A percentile compares a stretch with the other conserved stretches of the same genome.
phyloP scores from a whole-genome alignment of 2,113 vertebrate genomes.

The Carassius carassius region DNA sequence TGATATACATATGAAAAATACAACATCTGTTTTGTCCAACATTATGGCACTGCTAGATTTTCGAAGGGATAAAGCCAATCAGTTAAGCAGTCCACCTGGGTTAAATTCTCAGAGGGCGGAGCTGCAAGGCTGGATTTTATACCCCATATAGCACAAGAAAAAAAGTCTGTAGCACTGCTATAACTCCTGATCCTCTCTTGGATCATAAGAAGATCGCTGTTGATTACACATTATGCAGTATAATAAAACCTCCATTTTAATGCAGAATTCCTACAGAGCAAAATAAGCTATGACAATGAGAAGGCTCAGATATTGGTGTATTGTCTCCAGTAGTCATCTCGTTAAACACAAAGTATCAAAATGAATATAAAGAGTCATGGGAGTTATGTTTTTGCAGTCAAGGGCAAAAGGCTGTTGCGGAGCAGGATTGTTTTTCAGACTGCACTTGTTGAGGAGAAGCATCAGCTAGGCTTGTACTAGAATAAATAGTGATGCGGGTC shows the following conservation, averaged over 20 bases:
- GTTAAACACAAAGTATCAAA: conserved; percentile 15
- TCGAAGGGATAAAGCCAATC: neutral
- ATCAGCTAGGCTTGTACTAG: conserved; percentile 17
- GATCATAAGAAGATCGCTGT: conserved; percentile 36
- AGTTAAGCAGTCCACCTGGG: conserved; percentile 27
- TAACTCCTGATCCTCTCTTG: conserved; percentile 38
- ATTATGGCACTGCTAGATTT: conserved; percentile 9
- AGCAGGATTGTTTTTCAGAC: conserved; percentile 10
- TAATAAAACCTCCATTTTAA: conserved; percentile 35
- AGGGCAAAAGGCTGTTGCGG: conserved; percentile 10
- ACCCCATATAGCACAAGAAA: conserved; percentile 40
- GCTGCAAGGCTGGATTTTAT: conserved; percentile 32
- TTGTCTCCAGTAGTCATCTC: conserved; percentile 18
- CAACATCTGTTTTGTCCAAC: neutral
- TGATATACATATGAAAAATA: neutral
- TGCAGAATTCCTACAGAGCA: conserved; percentile 21
- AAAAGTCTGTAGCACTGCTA: conserved; percentile 27
- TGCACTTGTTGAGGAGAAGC: neutral
- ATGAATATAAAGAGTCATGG: conserved; percentile 13
- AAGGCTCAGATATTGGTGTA: neutral
- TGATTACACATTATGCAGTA: conserved; percentile 34
- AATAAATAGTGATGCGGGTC: conserved; percentile 13
- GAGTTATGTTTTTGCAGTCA: conserved; percentile 10
- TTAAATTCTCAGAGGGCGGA: conserved; percentile 27
- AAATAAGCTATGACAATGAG: conserved; percentile 13